Evolutionary conservation across 2,888 invertebrate species (phyloP).

Genomic region (Meganola albula): DNA sequence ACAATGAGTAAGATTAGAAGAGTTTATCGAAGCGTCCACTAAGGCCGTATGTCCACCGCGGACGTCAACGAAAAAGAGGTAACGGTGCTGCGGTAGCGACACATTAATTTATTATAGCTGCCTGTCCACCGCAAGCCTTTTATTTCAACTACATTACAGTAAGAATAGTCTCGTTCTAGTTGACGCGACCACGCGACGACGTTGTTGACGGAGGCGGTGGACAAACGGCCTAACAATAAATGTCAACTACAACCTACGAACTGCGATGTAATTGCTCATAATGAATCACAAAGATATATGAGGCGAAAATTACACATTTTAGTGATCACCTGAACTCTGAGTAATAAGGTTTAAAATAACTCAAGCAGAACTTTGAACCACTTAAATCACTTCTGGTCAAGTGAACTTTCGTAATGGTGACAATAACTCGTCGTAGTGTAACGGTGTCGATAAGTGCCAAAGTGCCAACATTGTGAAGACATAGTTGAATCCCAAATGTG

Average conservation of each 20-base stretch:
- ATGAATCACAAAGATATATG: conserved; percentile 12
- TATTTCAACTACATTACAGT: too few relatives aligned
- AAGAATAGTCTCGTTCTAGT: too few relatives aligned
- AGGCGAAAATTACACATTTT: conserved; percentile 7
- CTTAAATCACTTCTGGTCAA: conserved; percentile 21
- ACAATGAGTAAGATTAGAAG: background rate
- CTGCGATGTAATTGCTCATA: conserved; percentile 9
- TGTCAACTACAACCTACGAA: too few relatives aligned
- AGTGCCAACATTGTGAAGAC: background rate
- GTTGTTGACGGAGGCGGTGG: too few relatives aligned
- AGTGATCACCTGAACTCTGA: conserved; percentile 14
- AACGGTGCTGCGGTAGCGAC: too few relatives aligned
- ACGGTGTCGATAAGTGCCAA: background rate
- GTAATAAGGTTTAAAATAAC: conserved; percentile 18
- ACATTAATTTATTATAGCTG: too few relatives aligned
- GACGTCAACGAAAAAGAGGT: too few relatives aligned
- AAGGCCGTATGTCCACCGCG: too few relatives aligned
- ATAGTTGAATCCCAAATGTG: conserved; percentile 6
- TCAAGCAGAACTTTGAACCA: conserved; percentile 9
- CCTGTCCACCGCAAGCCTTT: too few relatives aligned
- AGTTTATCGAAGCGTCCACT: too few relatives aligned
- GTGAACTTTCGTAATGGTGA: conserved; percentile 5
- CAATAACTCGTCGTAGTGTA: background rate
- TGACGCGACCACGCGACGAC: too few relatives aligned
- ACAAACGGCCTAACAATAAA: too few relatives aligned